Base-by-base conservation (phyloP, 2,888 invertebrate species). In the Encarsia formosa region DNA sequence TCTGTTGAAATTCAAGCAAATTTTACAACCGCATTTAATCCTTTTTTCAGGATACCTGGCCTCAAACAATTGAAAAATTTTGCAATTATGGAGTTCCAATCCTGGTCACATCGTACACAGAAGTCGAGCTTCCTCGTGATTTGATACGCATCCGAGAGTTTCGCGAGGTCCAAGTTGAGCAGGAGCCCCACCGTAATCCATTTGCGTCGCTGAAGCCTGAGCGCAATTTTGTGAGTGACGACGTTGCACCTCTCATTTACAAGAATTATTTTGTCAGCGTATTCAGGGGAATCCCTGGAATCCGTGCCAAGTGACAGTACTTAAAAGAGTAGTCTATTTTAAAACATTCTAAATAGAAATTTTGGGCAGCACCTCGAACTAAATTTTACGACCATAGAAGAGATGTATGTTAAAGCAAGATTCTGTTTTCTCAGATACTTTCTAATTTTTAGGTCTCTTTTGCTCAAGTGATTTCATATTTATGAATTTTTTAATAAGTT, bases 151-250 rank as follows among this genome's bases (percentile, higher is more conserved):
- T 87, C 51, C 74, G 79, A 35, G 77, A 80, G 0, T 76, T 77
- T 49, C 67, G 74, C 0, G 75, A 76, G 2, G 66, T 80, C 22
- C 76, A 79, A 35, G 67, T 82, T 0, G 63, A 84, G 8, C 65
- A 79, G 1, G 78, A 79, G 8, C 81, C 84, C 0, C 76, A 76
- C 13, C 73, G 72, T 29, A 88, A 88, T 71, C 81, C 81, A 0
- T 87, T 83, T 61, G 78, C 84, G 1, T 86, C 87, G 37, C 78
- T 82, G 0, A 79, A 85, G 56, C 87, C 87, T 0, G 86, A 86
- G 60, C 78, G 87, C 41, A 88, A 87, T 65, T 86, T 88, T 58
- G 83, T 87, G 13, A 84, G 85, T 5, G 87, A 87, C 62, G 82
- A 87, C 55, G 79, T 81, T 39, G 80, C 78, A 40, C 87, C 87